phyloP scores from a whole-genome alignment of 2,888 invertebrate species.

The Teinopalpus imperialis region DNA sequence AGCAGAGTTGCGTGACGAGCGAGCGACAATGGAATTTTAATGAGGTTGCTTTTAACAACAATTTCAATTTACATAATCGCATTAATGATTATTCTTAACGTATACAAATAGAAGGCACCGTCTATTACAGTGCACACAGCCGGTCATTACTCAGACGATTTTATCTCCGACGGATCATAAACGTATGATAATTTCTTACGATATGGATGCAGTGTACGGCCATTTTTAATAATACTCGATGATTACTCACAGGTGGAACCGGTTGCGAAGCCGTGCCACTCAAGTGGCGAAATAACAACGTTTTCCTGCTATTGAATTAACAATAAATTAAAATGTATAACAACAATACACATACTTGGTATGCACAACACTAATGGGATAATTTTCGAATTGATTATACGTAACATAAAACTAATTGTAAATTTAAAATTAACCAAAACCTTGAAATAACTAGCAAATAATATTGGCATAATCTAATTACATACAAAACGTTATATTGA shows the following conservation, averaged over 20 bases:
- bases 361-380: conserved; percentile 1
- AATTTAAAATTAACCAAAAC: too few species aligned
- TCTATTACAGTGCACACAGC: conserved; percentile 40
- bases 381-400: conserved; percentile 12
- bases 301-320: conserved; percentile 27
- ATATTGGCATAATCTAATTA: conserved; percentile 39
- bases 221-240: conserved; percentile 24
- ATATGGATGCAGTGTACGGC: conserved; percentile 37
- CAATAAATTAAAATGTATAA: conserved; percentile 5
- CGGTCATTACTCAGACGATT: conserved; percentile 46
- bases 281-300: conserved; percentile 16
- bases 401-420: too few species aligned
- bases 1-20: conserved; percentile 51
- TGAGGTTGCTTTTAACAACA: conserved; percentile 67
- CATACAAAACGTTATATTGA: conserved; percentile 28
- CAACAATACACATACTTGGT: not conserved
- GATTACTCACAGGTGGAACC: conserved; percentile 33
- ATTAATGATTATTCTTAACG: conserved; percentile 70
- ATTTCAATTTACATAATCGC: conserved; percentile 71
- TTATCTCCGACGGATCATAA: conserved; percentile 43
- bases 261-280: conserved; percentile 40
- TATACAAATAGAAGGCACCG: conserved; percentile 55
- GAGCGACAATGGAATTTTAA: conserved; percentile 74
- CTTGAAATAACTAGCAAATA: conserved; percentile 32
- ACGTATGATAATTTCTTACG: conserved; percentile 50